Percentiles rank a stretch among this genome's conserved stretches.
phyloP scores from a whole-genome alignment of 2,888 invertebrate genomes.

The Leptogaster cylindrica region DNA sequence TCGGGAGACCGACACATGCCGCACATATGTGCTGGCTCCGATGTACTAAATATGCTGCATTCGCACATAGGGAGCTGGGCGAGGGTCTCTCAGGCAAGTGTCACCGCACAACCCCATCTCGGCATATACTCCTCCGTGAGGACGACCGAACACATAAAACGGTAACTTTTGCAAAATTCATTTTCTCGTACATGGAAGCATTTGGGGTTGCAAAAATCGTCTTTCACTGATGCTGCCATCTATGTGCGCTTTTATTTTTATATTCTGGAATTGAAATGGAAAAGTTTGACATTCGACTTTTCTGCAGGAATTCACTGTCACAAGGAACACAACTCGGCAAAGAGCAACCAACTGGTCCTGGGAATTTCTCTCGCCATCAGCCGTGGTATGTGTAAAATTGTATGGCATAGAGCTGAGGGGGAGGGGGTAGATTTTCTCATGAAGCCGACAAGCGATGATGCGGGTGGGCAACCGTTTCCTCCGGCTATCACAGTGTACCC shows the following conservation, averaged over 20 bases:
- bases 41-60: conserved; percentile 18
- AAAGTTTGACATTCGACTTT: conserved; percentile 47
- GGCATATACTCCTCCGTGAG: conserved; percentile 11
- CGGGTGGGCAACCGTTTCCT: no score
- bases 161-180: conserved; percentile 31
- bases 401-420: neutral
- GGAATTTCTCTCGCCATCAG: conserved; percentile 5
- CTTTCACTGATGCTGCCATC: conserved; percentile 23
- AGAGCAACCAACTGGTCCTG: conserved; percentile 24
- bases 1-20: conserved; percentile 36
- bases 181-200: neutral
- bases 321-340: conserved; percentile 18
- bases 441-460: no score
- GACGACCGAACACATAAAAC: conserved; percentile 39
- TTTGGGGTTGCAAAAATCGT: neutral
- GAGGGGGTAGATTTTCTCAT: conserved; percentile 19
- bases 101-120: conserved; percentile 41
- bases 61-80: conserved; percentile 15
- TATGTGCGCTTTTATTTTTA: conserved; percentile 42
- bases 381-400: conserved; percentile 17
- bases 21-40: conserved; percentile 23
- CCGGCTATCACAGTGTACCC: no score
- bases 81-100: no score
- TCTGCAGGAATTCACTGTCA: conserved; percentile 34
- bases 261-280: conserved; percentile 43